Base-by-base conservation (phyloP, 2,888 invertebrate genomes). In the Pharmacophagus antenor region DNA sequence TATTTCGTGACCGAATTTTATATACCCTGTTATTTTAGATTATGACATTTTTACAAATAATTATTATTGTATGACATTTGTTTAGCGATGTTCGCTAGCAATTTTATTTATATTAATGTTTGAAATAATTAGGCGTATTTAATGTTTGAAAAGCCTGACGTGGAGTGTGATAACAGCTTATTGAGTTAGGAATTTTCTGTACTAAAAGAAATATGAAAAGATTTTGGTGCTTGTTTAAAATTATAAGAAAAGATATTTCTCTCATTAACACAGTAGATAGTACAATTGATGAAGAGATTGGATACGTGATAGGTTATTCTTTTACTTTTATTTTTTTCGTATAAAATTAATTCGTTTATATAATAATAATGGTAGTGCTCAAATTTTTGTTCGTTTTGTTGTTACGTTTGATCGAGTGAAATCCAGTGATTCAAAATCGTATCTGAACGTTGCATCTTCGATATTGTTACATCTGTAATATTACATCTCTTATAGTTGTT, bases 401-500 rank as follows among this genome's bases (percentile, higher is more conserved):
- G 10, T 21, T 41, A 44, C 6, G 25, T 37, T 53, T 2, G 47
- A 8, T 48, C 53, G 48, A 47, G 48, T 37, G 47, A 48, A n/a
- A 42, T 48, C 58, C 58, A 58, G 58, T 58, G 58, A 53, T 25
- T 37, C 21, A 25, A 27, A 21, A 41, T 41, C 41, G 20, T 21
- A 27, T 8, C 7, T 44, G 27, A 10, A 44, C 25, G 44, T 25
- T 37, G 41, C 37, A 62, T 54, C 58, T 48, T 64, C 58, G 67
- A 68, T 63, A 70, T 71, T 44, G 44, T 25, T 37, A 49, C 37
- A 62, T 54, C 58, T 48, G 65, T 58, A 67, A 68, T 63, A 70
- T 71, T 66, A 72, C 65, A 41, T 65, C 70, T 66, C 70, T 72
- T 70, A 71, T 62, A 58, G 60, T 46, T 73, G 63, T 67, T 72